These are phyloP conservation scores for Perognathus longimembris DNA, from an alignment of 2,113 vertebrate genomes.

Conservation along the genomic window DNA sequence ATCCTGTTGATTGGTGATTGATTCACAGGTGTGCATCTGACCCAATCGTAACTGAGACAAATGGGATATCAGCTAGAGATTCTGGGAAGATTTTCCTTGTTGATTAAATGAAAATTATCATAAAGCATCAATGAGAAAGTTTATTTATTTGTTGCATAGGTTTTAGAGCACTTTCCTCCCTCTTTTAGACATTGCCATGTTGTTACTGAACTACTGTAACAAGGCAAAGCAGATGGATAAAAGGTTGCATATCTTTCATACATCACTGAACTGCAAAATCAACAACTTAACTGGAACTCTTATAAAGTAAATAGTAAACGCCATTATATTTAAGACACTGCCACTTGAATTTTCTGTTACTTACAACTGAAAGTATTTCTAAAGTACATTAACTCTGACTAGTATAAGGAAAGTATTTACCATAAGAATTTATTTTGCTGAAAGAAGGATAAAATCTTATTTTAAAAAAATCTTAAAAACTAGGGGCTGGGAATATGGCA, in stretches of 20 bases:
- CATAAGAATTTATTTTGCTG: not conserved
- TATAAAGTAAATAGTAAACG: conserved; percentile 37
- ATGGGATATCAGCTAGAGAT: not conserved
- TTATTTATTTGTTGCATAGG: not conserved
- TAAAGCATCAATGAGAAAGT: not conserved
- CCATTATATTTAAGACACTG: not conserved
- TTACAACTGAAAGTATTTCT: conserved; percentile 33
- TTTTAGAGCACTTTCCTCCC: not conserved
- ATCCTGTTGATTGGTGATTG: not conserved
- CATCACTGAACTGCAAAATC: not conserved
- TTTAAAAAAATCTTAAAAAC: not conserved
- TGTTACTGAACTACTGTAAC: not conserved
- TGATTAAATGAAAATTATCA: not conserved
- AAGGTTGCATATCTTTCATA: not conserved
- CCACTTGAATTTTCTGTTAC: not conserved
- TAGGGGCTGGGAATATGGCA: too few relatives aligned
- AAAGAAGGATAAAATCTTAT: conserved; percentile 13
- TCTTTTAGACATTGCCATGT: not conserved
- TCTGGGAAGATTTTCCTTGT: conserved; percentile 31
- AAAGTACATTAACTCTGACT: not conserved
- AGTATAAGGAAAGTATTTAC: not conserved
- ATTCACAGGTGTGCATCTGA: not conserved
- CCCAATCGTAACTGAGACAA: not conserved
- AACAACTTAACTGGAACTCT: not conserved
- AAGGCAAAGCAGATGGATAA: not conserved